Base-by-base conservation (phyloP, 2,888 invertebrate species). In the Apotomis capreana region DNA sequence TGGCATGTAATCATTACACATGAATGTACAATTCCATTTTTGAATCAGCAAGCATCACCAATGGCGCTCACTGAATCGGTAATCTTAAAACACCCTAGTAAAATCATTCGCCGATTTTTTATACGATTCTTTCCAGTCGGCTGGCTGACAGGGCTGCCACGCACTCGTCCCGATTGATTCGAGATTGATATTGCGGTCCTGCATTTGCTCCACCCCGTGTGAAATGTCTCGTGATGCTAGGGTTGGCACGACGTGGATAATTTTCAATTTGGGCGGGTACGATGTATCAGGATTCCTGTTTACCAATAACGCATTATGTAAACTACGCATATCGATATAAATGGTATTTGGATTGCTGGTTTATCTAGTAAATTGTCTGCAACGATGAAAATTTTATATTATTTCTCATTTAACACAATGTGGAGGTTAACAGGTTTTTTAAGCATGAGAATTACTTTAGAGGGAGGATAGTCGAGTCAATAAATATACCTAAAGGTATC, bases 101-200 rank as follows among this genome's bases (percentile, higher is more conserved):
- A 82, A 83, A 80, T 78, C 78, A 81, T 77, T 78, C 74, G 76
- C 76, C 78, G 74, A 76, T 79, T 78, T 78, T 81, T 81, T 78
- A 81, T 79, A 76, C 80, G 78, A 80, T 74, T 80, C 76, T 80
- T 84, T 84, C 81, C 83, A 77, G 77, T 74, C 81, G 80, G 82
- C 78, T 83, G 78, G 75, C 52, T 6, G 40, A 40, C 58, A 68
- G 71, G 59, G 76, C 52, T 69, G 57, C 67, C 68, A 69, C 75
- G 74, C 75, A 72, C 75, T 81, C 76, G 64, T 75, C 75, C 74
- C 70, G 74, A 74, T 68, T 74, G 70, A 74, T 74, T 77, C 75
- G 62, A 78, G 80, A 82, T 80, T 83, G 81, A 82, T 83, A 81
- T 81, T 77, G 74, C 78, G 78, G 76, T 80, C 74, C 57, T 70